Percentiles rank a stretch among this genome's conserved stretches.
Conservation (phyloP, 2,113 vertebrate species). For the Paramormyrops kingsleyae region DNA sequence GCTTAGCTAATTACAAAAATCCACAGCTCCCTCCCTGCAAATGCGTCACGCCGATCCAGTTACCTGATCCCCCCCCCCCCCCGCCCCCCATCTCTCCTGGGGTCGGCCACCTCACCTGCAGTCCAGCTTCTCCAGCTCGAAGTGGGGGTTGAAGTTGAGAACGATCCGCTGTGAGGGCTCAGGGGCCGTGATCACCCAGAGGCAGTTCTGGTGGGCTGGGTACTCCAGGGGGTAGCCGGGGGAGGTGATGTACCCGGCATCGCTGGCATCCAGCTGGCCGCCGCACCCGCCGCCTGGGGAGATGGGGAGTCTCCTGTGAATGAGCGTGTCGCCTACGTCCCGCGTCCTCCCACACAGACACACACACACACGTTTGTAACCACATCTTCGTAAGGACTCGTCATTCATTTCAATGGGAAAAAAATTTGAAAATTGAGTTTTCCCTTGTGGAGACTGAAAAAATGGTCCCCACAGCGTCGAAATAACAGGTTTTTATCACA, state of each 20-base stretch:
- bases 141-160: conserved; percentile 98
- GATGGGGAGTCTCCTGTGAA: conserved; percentile 15
- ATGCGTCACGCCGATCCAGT: not conserved
- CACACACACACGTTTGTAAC: not conserved
- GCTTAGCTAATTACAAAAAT: not conserved
- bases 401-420: too few relatives aligned
- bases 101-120: conserved; percentile 72
- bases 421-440: too few relatives aligned
- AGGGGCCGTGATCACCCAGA: conserved; percentile 86
- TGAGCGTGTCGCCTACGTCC: not conserved
- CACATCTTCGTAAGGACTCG: too few relatives aligned
- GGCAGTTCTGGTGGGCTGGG: conserved; percentile 91
- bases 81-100: not conserved
- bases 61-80: not conserved
- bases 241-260: conserved; percentile 93
- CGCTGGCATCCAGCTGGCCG: conserved; percentile 79
- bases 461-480: too few relatives aligned
- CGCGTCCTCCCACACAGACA: not conserved
- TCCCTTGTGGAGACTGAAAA: too few relatives aligned
- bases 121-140: conserved; percentile 94
- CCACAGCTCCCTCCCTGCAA: not conserved
- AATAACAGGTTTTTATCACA: too few relatives aligned
- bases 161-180: conserved; percentile 90
- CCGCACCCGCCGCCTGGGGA: conserved; percentile 64
- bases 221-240: conserved; percentile 94